Evolutionary conservation across 1,140 invertebrate genomes (phyloP), one percentile per base, ranked within the genome.

Genomic region (Hypothenemus hampei): DNA sequence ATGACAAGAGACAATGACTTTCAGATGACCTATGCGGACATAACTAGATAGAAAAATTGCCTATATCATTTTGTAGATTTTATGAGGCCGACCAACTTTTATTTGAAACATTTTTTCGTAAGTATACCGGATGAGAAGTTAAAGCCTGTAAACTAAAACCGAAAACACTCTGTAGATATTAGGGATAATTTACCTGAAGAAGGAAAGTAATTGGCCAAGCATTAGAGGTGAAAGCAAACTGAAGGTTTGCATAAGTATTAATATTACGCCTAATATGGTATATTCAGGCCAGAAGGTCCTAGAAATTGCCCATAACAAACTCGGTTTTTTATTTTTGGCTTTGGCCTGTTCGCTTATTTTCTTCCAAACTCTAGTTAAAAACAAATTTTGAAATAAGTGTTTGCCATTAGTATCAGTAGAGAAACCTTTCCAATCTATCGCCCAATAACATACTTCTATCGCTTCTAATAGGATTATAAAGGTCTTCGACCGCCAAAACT

Each of bases 141-240:
- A 61, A 7, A 75, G 19, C 11, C 75, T 75, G 61, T 72, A 73
- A n/a, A n/a, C n/a, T n/a, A n/a, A n/a, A n/a, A n/a, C n/a, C n/a
- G n/a, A n/a, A n/a, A n/a, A n/a, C n/a, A n/a, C n/a, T n/a, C n/a
- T n/a, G n/a, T n/a, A n/a, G n/a, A n/a, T n/a, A n/a, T n/a, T n/a
- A n/a, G n/a, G n/a, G n/a, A n/a, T n/a, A n/a, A n/a, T n/a, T n/a
- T 26, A 73, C 47, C 69, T 72, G 60, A 81, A 82, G 64, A 77
- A 79, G 3, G 73, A 60, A 2, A 82, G 60, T 4, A 81, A 65
- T 37, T 73, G 68, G 8, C 79, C 78, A 15, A 83, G 59, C 45
- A 81, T 67, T 11, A 81, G 59, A 3, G 81, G 80, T 18, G 71
- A 72, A 2, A 57, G 41, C 15, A 76, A 40, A 5, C 72, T 39